phyloP scores from a whole-genome alignment of 2,888 invertebrate species.

The Deilephila porcellus region DNA sequence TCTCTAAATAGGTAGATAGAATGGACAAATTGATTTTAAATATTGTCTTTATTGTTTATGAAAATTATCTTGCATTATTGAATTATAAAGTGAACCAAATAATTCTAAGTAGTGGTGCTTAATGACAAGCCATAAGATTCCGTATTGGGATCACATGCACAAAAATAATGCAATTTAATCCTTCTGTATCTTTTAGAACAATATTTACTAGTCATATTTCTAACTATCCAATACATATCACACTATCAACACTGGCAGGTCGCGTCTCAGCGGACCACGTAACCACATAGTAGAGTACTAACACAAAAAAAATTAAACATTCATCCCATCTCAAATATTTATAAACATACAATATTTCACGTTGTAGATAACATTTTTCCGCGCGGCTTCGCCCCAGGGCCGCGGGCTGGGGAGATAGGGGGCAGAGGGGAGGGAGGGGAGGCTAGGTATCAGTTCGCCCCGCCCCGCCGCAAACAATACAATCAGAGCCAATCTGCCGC shows the following conservation, averaged over 20 bases:
- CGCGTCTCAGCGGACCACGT: conserved; percentile 30
- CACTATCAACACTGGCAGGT: background rate
- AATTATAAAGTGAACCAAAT: too few species aligned
- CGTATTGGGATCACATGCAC: too few species aligned
- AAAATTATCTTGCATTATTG: too few species aligned
- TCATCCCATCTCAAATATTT: conserved; percentile 75
- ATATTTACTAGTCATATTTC: background rate
- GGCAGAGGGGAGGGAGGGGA: conserved; percentile 42
- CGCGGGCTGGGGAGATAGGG: conserved; percentile 42
- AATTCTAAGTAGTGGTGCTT: too few species aligned
- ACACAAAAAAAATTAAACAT: conserved; percentile 64
- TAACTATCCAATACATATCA: background rate
- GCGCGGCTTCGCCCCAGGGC: conserved; percentile 59
- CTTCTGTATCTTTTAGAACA: too few species aligned
- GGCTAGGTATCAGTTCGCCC: conserved; percentile 65
- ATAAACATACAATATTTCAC: conserved; percentile 72
- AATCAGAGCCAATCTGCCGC: conserved; percentile 84
- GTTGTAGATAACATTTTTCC: conserved; percentile 76
- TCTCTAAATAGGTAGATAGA: too few species aligned
- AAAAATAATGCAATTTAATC: too few species aligned
- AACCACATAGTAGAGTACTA: conserved; percentile 46
- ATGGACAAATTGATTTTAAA: too few species aligned
- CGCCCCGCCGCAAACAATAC: conserved; percentile 81
- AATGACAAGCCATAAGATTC: too few species aligned
- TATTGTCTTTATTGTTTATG: too few species aligned